Base-by-base conservation (phyloP, 2,113 vertebrate species). In the Rhinopomastus cyanomelas region DNA sequence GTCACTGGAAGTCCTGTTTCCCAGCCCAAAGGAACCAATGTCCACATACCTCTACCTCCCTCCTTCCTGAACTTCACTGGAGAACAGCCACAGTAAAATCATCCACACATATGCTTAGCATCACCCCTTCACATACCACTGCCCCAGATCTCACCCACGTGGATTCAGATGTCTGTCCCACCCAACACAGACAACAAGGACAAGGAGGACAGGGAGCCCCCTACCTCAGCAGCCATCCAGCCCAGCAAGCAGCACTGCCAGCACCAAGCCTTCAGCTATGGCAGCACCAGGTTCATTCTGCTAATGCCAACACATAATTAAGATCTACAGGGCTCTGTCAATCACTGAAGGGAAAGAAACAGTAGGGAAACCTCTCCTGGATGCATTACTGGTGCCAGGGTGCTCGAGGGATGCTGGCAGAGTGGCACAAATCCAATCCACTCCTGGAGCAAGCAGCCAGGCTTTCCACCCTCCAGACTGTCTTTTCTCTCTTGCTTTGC, bases 301-400 rank as follows among this genome's bases (percentile, higher is more conserved):
- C 0, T 0, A 77, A 85, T 71, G 52, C 61, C 0, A 0, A 56
- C 61, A 86, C 34, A 29, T 88, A 94, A 95, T 92, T 94, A 89
- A 92, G 79, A 95, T 80, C 88, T 77, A 44, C 29, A 0, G 48
- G 32, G 67, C 82, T 87, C 67, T 73, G 60, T 80, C 95, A 92
- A 61, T 87, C 92, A 91, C 64, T 5, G 6, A 82, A 13, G 25
- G 55, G 46, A 76, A 80, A 79, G 67, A 82, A 91, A 79, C 1
- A 0, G 90, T 85, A 80, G 59, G 39, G 67, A 85, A 91, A 32
- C 8, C 53, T 87, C 89, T 57, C 53, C 55, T 26, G 49, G 69
- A 22, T 0, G 0, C 3, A 0, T 26, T 48, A 51, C 30, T 27
- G 34, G 53, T 87, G 29, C 44, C 85, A 81, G 39, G 21, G 83